Conservation (phyloP, 2,113 vertebrate species). For the Aphyosemion australe region DNA sequence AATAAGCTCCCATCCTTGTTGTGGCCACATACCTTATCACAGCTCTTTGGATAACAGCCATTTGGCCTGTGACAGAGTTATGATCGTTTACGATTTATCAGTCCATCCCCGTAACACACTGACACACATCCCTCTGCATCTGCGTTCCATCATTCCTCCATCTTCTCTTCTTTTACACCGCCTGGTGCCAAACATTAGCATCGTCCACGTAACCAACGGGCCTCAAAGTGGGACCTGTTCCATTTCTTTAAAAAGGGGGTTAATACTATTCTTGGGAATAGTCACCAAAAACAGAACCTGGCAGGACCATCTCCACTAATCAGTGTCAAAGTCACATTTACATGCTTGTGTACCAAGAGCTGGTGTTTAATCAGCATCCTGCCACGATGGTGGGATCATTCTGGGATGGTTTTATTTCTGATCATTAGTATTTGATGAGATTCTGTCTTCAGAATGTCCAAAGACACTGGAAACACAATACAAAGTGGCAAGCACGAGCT, state of each 20-base stretch:
- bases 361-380: conserved; percentile 66
- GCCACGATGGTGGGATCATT: conserved; percentile 58
- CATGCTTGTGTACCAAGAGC: conserved; percentile 55
- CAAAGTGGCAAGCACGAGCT: conserved; percentile 27
- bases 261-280: conserved; percentile 64
- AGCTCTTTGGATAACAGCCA: conserved; percentile 61
- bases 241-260: conserved; percentile 52
- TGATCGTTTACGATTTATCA: conserved; percentile 61
- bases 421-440: conserved; percentile 57
- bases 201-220: conserved; percentile 32
- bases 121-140: conserved; percentile 28
- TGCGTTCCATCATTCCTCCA: background rate
- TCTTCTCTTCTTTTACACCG: conserved; percentile 1
- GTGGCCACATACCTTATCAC: conserved; percentile 60
- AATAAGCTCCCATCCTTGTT: conserved; percentile 58
- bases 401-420: conserved; percentile 45
- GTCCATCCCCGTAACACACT: conserved; percentile 15
- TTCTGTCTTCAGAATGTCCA: conserved; percentile 44
- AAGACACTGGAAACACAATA: conserved; percentile 45
- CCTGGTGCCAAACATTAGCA: conserved; percentile 26
- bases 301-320: conserved; percentile 44
- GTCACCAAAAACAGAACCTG: conserved; percentile 40
- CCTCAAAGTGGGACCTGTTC: conserved; percentile 31
- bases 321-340: conserved; percentile 45
- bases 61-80: conserved; percentile 69